phyloP scores from a whole-genome alignment of 2,797 vertebrate species.

The Morelia viridis region DNA sequence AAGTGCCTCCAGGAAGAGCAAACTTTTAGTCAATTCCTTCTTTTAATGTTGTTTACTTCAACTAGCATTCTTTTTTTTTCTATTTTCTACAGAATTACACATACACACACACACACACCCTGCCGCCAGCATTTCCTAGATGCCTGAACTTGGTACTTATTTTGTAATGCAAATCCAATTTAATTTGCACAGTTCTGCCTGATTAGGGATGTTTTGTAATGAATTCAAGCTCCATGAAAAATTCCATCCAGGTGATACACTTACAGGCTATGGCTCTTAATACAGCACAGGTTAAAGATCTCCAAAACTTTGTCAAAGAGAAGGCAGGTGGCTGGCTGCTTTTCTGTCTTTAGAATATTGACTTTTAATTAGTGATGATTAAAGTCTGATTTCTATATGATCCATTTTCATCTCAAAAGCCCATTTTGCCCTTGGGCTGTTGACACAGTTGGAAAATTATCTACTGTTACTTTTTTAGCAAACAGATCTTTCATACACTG shows the following conservation, averaged over 20 bases:
- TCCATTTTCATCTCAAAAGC: slow-evolving; percentile 52
- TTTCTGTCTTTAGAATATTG: slow-evolving; percentile 56
- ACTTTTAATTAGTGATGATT: slow-evolving; percentile 69
- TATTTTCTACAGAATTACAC: slow-evolving; percentile 27
- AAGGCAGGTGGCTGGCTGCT: slow-evolving; percentile 63
- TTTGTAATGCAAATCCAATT: slow-evolving; percentile 76
- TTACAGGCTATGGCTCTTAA: slow-evolving; percentile 55
- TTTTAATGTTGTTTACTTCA: slow-evolving; percentile 54
- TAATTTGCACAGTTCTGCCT: slow-evolving; percentile 78
- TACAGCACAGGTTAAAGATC: slow-evolving; percentile 24
- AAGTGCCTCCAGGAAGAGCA: slow-evolving; percentile 21
- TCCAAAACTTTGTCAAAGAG: slow-evolving; percentile 50
- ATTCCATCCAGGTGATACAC: slow-evolving; percentile 73
- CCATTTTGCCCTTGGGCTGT: slow-evolving; percentile 60
- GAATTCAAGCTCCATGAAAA: slow-evolving; percentile 73
- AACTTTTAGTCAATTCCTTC: slow-evolving; percentile 34
- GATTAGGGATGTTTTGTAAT: slow-evolving; percentile 64
- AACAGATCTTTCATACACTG: slow-evolving; percentile 41
- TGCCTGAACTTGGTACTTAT: slow-evolving; percentile 55
- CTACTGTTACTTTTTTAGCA: slow-evolving; percentile 48
- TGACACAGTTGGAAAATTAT: slow-evolving; percentile 70
- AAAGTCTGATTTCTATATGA: slow-evolving; percentile 63
- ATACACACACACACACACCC: neutral
- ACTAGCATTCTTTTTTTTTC: slow-evolving; percentile 18
- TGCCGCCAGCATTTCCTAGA: slow-evolving; percentile 61